These are phyloP conservation scores for Machaerirhynchus nigripectus DNA, from an alignment of 2,113 vertebrate genomes.

Conservation along the genomic window DNA sequence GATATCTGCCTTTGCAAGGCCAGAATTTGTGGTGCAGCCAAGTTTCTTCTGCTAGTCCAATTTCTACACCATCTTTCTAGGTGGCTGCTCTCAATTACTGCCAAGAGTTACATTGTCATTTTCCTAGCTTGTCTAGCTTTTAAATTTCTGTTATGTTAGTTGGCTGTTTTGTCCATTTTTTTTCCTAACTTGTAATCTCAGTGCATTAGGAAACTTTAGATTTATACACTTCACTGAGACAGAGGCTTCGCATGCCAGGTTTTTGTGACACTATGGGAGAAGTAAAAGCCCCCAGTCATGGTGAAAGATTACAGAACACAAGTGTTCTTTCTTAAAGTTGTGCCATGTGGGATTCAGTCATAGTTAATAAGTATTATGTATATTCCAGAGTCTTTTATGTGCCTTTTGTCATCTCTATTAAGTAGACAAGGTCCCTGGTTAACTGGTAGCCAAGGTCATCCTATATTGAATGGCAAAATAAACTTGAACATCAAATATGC, in stretches of 20 bases:
- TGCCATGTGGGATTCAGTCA: background rate
- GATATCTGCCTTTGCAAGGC: background rate
- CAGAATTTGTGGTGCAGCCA: background rate
- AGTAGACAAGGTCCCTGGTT: background rate
- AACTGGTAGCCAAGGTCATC: background rate
- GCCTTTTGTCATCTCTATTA: background rate
- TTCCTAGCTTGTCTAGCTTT: background rate
- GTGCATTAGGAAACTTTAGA: background rate
- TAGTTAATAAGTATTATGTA: background rate
- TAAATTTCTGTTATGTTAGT: background rate
- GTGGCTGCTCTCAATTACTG: background rate
- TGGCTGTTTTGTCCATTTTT: background rate
- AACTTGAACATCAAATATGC: background rate
- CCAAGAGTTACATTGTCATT: background rate
- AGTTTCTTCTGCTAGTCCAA: background rate
- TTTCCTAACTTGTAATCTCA: background rate
- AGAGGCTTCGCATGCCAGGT: background rate
- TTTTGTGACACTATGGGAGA: background rate
- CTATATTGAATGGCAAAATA: background rate
- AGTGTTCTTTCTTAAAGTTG: background rate
- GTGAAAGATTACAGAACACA: background rate
- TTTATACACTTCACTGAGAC: background rate
- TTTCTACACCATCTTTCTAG: background rate
- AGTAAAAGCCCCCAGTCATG: background rate
- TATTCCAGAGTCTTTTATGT: background rate